Conservation (phyloP, 2,888 invertebrate species). For the Microctonus brassicae region DNA sequence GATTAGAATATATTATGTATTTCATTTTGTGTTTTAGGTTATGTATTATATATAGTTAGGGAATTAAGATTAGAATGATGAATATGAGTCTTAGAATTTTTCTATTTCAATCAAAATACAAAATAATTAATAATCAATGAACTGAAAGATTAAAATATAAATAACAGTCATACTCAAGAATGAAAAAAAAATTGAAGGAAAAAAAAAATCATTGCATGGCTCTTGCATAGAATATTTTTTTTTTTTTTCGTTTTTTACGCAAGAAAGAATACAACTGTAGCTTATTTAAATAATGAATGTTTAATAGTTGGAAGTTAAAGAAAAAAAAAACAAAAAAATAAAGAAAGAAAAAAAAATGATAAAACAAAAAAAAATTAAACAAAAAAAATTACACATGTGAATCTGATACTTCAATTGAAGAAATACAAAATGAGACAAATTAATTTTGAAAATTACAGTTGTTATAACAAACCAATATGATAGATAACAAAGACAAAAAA, state of each 20-base stretch:
- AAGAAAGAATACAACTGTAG: slow-evolving; percentile 29
- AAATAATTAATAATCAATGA: slow-evolving; percentile 23
- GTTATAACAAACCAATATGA: too few species aligned
- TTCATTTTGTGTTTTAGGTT: neutral
- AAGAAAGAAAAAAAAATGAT: too few species aligned
- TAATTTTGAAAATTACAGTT: slow-evolving; percentile 44
- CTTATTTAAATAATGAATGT: slow-evolving; percentile 31
- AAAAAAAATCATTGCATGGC: slow-evolving; percentile 33
- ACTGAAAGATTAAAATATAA: slow-evolving; percentile 26
- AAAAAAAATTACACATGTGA: too few species aligned
- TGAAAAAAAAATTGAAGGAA: neutral
- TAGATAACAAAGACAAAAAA: too few species aligned
- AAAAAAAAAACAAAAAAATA: slow-evolving; percentile 22
- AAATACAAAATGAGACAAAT: slow-evolving; percentile 25
- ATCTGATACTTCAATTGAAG: slow-evolving; percentile 45
- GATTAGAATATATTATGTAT: neutral
- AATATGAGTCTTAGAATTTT: slow-evolving; percentile 24
- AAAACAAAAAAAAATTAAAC: too few species aligned
- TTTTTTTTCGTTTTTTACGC: slow-evolving; percentile 4
- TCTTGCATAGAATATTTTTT: slow-evolving; percentile 32
- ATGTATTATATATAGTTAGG: slow-evolving; percentile 17
- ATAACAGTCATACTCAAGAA: slow-evolving; percentile 4
- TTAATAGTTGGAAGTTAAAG: slow-evolving; percentile 26
- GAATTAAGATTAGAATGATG: slow-evolving; percentile 5
- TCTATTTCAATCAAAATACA: slow-evolving; percentile 42